Conservation (phyloP, 2,113 vertebrate genomes). For the Brachyhypopomus gauderio region DNA sequence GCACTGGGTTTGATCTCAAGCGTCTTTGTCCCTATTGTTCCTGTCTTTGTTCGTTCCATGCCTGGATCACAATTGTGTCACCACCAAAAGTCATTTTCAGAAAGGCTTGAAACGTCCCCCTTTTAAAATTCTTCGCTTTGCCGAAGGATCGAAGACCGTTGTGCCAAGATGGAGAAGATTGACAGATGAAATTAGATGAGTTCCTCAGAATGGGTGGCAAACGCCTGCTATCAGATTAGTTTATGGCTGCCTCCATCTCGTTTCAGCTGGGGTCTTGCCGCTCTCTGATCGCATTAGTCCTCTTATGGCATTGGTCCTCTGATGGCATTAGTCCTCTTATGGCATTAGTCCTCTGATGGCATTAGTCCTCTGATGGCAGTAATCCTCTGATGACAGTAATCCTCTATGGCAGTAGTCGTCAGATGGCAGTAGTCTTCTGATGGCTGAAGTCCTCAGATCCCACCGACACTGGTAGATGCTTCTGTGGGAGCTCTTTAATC, state of each 20-base stretch:
- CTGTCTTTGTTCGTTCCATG: slow-evolving; percentile 28
- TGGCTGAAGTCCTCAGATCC: slow-evolving; percentile 25
- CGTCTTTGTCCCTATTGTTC: slow-evolving; percentile 34
- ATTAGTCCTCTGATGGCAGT: too few relatives aligned
- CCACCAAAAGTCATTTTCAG: slow-evolving; percentile 48
- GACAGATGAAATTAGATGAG: slow-evolving; percentile 52
- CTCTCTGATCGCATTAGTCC: slow-evolving; percentile 47
- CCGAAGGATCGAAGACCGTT: slow-evolving; percentile 9
- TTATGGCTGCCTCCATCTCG: slow-evolving; percentile 43
- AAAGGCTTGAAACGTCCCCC: slow-evolving; percentile 32
- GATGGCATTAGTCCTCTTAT: too few relatives aligned
- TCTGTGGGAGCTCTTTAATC: slow-evolving; percentile 44
- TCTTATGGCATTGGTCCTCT: too few relatives aligned
- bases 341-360: too few relatives aligned
- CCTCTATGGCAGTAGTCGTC: too few relatives aligned
- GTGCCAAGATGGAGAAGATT: slow-evolving; percentile 46
- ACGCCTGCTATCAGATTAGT: slow-evolving; percentile 47
- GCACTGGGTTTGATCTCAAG: slow-evolving; percentile 45
- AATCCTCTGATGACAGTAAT: too few relatives aligned
- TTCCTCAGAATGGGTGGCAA: slow-evolving; percentile 37
- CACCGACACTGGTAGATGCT: slow-evolving; percentile 35
- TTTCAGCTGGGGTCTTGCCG: slow-evolving; percentile 36
- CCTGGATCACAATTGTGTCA: slow-evolving; percentile 42
- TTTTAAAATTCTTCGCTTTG: not conserved
- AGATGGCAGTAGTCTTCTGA: too few relatives aligned